Conservation (phyloP, 2,888 invertebrate species). For the Phania funesta region DNA sequence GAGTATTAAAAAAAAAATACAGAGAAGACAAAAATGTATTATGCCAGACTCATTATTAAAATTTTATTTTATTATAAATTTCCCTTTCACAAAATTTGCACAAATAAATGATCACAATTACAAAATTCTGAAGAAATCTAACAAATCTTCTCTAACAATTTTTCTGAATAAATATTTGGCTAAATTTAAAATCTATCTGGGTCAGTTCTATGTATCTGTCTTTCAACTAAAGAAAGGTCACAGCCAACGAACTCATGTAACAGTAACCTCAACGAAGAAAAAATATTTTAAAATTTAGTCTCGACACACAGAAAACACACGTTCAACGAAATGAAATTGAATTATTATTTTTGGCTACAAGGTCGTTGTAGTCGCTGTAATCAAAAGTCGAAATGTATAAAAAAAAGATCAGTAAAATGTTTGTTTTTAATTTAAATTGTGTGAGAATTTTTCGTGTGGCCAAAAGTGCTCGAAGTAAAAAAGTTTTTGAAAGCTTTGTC, state of each 20-base stretch:
- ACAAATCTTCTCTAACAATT: not conserved
- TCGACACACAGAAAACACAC: not conserved
- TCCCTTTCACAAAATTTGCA: too few relatives aligned
- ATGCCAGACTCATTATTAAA: too few relatives aligned
- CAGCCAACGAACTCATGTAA: slow-evolving; percentile 67
- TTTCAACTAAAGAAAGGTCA: slow-evolving; percentile 58
- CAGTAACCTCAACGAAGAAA: slow-evolving; percentile 55
- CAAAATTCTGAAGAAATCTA: not conserved
- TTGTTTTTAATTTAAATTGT: not conserved
- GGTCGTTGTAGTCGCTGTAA: slow-evolving; percentile 62
- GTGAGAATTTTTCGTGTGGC: not conserved
- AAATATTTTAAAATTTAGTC: slow-evolving; percentile 19
- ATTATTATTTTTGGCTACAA: slow-evolving; percentile 67
- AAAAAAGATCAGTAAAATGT: slow-evolving; percentile 8
- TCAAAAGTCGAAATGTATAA: not conserved
- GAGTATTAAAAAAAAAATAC: too few relatives aligned
- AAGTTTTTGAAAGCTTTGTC: too few relatives aligned
- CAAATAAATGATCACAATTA: not conserved
- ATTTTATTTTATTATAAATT: too few relatives aligned
- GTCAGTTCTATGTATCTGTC: slow-evolving; percentile 39
- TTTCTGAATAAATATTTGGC: slow-evolving; percentile 2
- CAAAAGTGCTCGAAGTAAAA: not conserved
- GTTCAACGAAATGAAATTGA: slow-evolving; percentile 38
- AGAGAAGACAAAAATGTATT: too few relatives aligned
- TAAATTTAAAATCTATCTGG: slow-evolving; percentile 59